Evolutionary conservation across 2,888 invertebrate genomes (phyloP), one percentile per base, ranked within the genome.

Genomic region (Rhingia rostrata): DNA sequence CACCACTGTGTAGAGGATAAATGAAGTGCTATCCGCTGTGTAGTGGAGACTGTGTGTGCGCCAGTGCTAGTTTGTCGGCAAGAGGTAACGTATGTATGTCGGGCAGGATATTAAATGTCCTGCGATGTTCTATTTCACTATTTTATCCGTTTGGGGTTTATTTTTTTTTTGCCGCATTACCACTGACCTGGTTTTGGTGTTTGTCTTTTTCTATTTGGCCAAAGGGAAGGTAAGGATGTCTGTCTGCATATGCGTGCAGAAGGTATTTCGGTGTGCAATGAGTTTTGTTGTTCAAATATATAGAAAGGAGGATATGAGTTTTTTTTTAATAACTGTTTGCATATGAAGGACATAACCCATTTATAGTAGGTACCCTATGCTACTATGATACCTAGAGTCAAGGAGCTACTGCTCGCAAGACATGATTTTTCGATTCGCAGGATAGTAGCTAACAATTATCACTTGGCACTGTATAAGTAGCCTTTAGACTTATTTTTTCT

Each of bases 31-130:
- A 70, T 75, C 64, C 61, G 37, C 22, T 58, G 32, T 64, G 63
- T 61, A 53, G 73, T 54, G 63, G 60, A 22, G 9, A 3, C 43
- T 14, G 69, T 66, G 58, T 53, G 37, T 10, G 35, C 47, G 58
- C 35, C n/a, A 60, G 61, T 2, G 22, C 22, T 22, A 22, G 1
- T 22, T 2, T 22, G 22, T 39, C 4, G 35, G 33, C 14, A 66
- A 66, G 51, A 79, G 75, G 81, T 82, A 75, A 75, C 54, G 72
- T 56, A 56, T 77, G 66, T 72, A 64, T 77, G 49, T 61, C 82
- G 61, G 77, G 30, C 64, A 66, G 81, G 70, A 75, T 82, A 75
- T 82, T 75, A 82, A 81, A 75, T 82, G 70, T 82, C 66, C 77
- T 77, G 61, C 70, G 60, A 49, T 70, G 70, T 72, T 60, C 77